Conservation (phyloP, 92 coral and sea anemone genomes). For the Umimayanthus kanabou region DNA sequence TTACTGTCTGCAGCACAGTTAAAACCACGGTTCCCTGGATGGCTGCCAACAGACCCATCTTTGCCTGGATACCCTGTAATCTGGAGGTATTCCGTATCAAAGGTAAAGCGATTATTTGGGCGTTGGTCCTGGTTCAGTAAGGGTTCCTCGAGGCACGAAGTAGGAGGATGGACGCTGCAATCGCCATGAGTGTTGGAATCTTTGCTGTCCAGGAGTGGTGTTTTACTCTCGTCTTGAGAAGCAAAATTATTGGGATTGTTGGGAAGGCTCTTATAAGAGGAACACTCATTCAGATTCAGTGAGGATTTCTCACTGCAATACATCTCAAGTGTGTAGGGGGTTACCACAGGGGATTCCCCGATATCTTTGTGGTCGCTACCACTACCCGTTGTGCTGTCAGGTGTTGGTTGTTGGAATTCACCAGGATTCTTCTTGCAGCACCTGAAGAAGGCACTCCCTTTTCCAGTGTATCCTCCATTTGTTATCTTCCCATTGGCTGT, state of each 20-base stretch:
- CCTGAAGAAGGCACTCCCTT: slow-evolving; percentile 5
- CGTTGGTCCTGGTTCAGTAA: not conserved
- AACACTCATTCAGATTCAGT: not conserved
- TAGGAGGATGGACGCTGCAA: not conserved
- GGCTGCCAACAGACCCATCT: not conserved
- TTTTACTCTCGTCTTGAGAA: slow-evolving; percentile 9
- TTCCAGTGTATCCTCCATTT: slow-evolving; percentile 19
- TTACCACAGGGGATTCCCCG: not conserved
- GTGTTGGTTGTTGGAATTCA: slow-evolving; percentile 6
- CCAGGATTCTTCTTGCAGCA: not conserved
- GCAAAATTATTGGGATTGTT: not conserved
- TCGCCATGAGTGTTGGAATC: not conserved
- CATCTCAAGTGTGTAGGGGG: not conserved
- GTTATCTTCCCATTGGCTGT: not conserved
- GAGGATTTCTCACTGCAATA: slow-evolving; percentile 8
- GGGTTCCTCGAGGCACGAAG: slow-evolving; percentile 15
- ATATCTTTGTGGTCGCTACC: slow-evolving; percentile 28
- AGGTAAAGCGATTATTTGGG: not conserved
- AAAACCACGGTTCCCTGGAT: slow-evolving; percentile 12
- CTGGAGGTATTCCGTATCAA: slow-evolving; percentile 6
- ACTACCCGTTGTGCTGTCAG: slow-evolving; percentile 36
- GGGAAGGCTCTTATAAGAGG: not conserved
- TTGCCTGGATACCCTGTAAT: slow-evolving; percentile 1
- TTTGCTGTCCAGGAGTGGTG: slow-evolving; percentile 13
- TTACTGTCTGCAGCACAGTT: slow-evolving; percentile 40